Conservation (phyloP, 2,888 invertebrate genomes). For the Beris morrisii region DNA sequence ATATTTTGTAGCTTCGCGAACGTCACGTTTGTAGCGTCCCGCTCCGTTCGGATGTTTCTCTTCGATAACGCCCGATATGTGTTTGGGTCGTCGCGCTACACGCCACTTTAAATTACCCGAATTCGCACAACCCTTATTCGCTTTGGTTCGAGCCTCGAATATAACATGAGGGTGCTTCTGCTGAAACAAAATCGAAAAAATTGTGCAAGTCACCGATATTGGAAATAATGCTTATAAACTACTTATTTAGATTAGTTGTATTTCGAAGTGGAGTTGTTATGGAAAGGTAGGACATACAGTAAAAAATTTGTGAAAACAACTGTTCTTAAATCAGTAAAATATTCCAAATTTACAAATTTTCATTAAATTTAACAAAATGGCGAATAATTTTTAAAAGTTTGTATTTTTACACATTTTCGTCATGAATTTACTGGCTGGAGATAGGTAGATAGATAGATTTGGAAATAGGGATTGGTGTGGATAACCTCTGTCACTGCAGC, state of each 20-base stretch:
- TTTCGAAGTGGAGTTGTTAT: no score
- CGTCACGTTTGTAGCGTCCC: slow-evolving; percentile 69
- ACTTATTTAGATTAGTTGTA: background rate
- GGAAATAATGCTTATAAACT: background rate
- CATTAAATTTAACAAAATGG: no score
- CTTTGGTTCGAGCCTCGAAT: slow-evolving; percentile 90
- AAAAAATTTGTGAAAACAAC: no score
- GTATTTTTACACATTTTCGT: no score
- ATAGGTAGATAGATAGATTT: no score
- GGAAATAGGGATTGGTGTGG: no score
- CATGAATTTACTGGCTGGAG: no score
- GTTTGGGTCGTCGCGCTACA: slow-evolving; percentile 66
- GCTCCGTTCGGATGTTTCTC: slow-evolving; percentile 55
- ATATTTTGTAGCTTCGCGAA: slow-evolving; percentile 88
- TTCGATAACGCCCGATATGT: slow-evolving; percentile 56
- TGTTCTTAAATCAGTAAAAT: no score
- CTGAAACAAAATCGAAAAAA: slow-evolving; percentile 64
- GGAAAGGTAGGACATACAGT: no score
- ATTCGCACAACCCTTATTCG: slow-evolving; percentile 90
- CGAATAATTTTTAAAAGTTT: no score
- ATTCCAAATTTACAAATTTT: no score
- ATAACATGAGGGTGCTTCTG: slow-evolving; percentile 98
- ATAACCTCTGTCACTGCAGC: no score
- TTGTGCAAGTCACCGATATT: slow-evolving; percentile 37
- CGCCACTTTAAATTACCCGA: slow-evolving; percentile 75